These are phyloP conservation scores for Helogale parvula DNA, from an alignment of 2,113 vertebrate genomes.

Conservation along the genomic window DNA sequence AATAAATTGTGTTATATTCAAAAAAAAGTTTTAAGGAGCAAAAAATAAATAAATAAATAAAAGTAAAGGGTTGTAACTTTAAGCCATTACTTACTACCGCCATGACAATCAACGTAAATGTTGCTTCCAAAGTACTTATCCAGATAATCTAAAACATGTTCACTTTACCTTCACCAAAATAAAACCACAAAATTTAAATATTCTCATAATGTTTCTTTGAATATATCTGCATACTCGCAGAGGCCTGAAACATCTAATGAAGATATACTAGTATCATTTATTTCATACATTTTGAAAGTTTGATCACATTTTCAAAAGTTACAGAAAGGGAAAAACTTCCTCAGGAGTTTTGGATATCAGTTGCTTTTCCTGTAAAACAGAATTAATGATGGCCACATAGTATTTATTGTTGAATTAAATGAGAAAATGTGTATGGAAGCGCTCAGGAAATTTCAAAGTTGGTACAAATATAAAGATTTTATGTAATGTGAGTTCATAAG, in stretches of 20 bases:
- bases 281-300: background rate
- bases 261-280: background rate
- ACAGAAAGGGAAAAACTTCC: background rate
- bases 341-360: background rate
- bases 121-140: background rate
- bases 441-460: conserved; percentile 25
- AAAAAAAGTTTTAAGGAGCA: too few species aligned
- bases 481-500: background rate
- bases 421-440: background rate
- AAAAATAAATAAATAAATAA: too few species aligned
- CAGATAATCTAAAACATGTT: background rate
- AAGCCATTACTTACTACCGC: background rate
- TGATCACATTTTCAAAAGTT: background rate
- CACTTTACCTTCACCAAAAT: background rate
- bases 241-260: background rate
- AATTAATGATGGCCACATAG: background rate
- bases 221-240: background rate
- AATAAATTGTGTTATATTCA: too few species aligned
- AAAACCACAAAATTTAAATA: background rate
- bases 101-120: background rate
- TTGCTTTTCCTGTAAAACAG: conserved; percentile 13
- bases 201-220: background rate
- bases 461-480: background rate
- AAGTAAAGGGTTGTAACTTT: background rate
- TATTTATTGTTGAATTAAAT: conserved; percentile 30